Conservation (phyloP, 2,888 invertebrate genomes). For the Cephonodes hylas region DNA sequence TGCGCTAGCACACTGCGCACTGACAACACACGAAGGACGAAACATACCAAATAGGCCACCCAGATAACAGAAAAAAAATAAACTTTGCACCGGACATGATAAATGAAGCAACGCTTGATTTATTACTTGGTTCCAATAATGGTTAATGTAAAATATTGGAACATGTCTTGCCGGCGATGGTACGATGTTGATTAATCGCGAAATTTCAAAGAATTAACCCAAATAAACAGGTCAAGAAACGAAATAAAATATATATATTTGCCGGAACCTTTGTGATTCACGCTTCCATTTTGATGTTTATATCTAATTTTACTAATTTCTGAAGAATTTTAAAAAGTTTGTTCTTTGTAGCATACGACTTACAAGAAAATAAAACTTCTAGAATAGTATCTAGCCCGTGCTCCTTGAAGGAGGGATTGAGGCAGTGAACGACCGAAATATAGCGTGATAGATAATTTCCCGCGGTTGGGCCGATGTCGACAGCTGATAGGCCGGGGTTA, state of each 20-base stretch:
- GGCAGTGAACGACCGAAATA: constrained; percentile 68
- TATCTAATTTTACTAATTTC: background rate
- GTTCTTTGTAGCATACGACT: background rate
- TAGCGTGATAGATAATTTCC: constrained; percentile 69
- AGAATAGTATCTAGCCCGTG: background rate
- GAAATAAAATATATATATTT: constrained; percentile 58
- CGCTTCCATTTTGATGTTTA: constrained; percentile 34
- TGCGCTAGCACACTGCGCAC: constrained; percentile 31
- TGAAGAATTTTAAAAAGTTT: too few relatives aligned
- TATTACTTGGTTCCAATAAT: constrained; percentile 25
- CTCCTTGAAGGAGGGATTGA: constrained; percentile 27
- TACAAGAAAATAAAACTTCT: background rate
- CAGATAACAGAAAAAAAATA: constrained; percentile 33
- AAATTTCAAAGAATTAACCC: constrained; percentile 47
- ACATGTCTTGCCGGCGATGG: constrained; percentile 23
- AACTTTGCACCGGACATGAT: constrained; percentile 25
- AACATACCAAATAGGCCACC: constrained; percentile 34
- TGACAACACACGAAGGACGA: constrained; percentile 36
- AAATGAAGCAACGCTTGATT: constrained; percentile 35
- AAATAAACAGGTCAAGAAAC: constrained; percentile 56
- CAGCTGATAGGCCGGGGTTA: constrained; percentile 76
- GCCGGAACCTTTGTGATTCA: constrained; percentile 62
- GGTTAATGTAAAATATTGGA: constrained; percentile 30
- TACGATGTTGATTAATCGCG: constrained; percentile 39
- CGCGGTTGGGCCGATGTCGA: constrained; percentile 69